These are phyloP conservation scores for Saxidomus purpurata DNA, from an alignment of 1,140 invertebrate species.

Conservation along the genomic window DNA sequence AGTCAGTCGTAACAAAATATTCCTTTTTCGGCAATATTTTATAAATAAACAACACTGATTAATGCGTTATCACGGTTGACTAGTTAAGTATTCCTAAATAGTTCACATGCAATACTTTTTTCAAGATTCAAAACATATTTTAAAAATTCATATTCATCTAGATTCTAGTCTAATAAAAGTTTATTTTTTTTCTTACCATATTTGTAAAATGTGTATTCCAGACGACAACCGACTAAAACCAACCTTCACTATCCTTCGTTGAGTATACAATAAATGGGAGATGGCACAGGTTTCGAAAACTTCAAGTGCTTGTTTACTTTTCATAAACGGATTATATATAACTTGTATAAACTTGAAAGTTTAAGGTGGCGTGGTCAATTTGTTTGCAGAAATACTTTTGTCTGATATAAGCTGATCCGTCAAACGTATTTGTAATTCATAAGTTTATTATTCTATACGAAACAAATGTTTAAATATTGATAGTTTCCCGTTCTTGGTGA, in stretches of 20 bases:
- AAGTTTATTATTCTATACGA: too few relatives aligned
- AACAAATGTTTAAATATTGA: not conserved
- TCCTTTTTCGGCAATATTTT: too few relatives aligned
- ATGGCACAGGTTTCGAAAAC: not conserved
- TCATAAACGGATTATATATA: not conserved
- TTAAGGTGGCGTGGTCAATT: not conserved
- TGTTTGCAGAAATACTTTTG: not conserved
- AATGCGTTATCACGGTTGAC: too few relatives aligned
- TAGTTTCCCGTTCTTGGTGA: not conserved
- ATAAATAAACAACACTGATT: too few relatives aligned
- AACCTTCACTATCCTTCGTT: not conserved
- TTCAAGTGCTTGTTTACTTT: slow-evolving; percentile 16
- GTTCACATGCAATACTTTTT: too few relatives aligned
- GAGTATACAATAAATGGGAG: not conserved
- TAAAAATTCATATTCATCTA: too few relatives aligned
- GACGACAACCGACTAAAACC: not conserved
- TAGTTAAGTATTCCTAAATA: too few relatives aligned
- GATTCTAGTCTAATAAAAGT: too few relatives aligned
- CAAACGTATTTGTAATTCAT: too few relatives aligned
- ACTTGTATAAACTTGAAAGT: slow-evolving; percentile 5
- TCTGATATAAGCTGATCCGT: not conserved
- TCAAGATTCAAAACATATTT: too few relatives aligned
- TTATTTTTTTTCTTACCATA: not conserved
- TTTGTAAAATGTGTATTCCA: not conserved
- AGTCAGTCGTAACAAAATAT: too few relatives aligned